Percentiles rank a stretch among this genome's conserved stretches.
Evolutionary conservation across 2,888 invertebrate genomes (phyloP).

Genomic region (Watsonalla binaria): DNA sequence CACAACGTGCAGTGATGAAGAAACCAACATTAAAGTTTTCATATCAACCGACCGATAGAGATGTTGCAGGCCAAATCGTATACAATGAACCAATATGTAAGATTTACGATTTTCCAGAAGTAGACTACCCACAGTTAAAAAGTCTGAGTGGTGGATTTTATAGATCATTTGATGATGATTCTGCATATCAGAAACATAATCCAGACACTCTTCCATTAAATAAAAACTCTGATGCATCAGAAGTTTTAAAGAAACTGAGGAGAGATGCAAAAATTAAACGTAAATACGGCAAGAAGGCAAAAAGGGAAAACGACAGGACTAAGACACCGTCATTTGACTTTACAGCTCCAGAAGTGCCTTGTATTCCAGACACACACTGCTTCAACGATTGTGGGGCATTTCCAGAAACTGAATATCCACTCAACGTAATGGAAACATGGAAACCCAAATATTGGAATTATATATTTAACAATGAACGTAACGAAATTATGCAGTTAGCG

Average conservation of each 20-base stretch:
- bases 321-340: background rate
- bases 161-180: conserved; percentile 7
- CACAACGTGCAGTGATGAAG: background rate
- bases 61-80: background rate
- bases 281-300: conserved; percentile 13
- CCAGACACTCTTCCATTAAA: conserved; percentile 6
- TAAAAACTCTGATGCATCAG: conserved; percentile 3
- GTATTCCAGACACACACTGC: conserved; percentile 14
- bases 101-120: conserved; percentile 42
- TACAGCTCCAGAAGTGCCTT: conserved; percentile 8
- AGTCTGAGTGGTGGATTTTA: conserved; percentile 9
- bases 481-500: background rate
- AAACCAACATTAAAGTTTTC: conserved; percentile 1
- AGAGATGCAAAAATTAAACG: conserved; percentile 28
- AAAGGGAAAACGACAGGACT: conserved; percentile 4
- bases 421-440: conserved; percentile 49
- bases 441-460: conserved; percentile 43
- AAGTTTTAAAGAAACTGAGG: conserved; percentile 20
- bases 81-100: conserved; percentile 18
- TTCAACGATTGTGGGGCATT: conserved; percentile 31
- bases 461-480: conserved; percentile 14
- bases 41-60: background rate
- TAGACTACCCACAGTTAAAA: conserved; percentile 31
- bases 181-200: conserved; percentile 2
- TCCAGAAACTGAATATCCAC: conserved; percentile 60